Evolutionary conservation across 2,888 invertebrate species (phyloP).

Genomic region (Calephelis perditalis): DNA sequence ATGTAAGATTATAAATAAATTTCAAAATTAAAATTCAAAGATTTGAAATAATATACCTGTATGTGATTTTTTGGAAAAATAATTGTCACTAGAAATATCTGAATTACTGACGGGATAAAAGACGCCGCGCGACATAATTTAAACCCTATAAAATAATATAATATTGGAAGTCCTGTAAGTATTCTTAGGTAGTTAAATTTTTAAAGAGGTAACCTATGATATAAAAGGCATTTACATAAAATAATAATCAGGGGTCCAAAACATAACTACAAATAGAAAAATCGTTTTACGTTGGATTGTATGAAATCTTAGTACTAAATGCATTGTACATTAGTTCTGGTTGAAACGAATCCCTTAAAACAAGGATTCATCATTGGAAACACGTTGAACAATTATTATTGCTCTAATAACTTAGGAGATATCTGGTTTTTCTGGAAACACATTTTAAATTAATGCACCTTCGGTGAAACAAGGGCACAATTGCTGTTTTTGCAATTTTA

Average conservation of each 20-base stretch:
- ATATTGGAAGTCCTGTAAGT: constrained; percentile 56
- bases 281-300: constrained; percentile 6
- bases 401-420: too few species aligned
- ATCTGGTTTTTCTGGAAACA: too few species aligned
- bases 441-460: too few species aligned
- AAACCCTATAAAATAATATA: constrained; percentile 51
- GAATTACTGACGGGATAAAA: constrained; percentile 28
- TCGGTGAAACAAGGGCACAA: too few species aligned
- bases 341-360: too few species aligned
- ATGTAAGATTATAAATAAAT: too few species aligned
- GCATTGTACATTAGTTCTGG: too few species aligned
- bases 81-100: constrained; percentile 11
- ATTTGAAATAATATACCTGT: background rate
- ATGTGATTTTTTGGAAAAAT: background rate
- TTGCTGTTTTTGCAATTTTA: too few species aligned
- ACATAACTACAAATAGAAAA: constrained; percentile 20
- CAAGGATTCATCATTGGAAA: too few species aligned
- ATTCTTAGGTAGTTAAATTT: constrained; percentile 72
- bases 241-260: constrained; percentile 68
- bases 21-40: too few species aligned
- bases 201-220: constrained; percentile 72
- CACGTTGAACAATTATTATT: too few species aligned
- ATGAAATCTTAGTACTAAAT: background rate
- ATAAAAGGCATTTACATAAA: constrained; percentile 72
- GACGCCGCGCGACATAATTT: constrained; percentile 59